Evolutionary conservation across 2,113 vertebrate genomes (phyloP), one percentile per base, ranked within the genome.

Genomic region (Tragelaphus scriptus): DNA sequence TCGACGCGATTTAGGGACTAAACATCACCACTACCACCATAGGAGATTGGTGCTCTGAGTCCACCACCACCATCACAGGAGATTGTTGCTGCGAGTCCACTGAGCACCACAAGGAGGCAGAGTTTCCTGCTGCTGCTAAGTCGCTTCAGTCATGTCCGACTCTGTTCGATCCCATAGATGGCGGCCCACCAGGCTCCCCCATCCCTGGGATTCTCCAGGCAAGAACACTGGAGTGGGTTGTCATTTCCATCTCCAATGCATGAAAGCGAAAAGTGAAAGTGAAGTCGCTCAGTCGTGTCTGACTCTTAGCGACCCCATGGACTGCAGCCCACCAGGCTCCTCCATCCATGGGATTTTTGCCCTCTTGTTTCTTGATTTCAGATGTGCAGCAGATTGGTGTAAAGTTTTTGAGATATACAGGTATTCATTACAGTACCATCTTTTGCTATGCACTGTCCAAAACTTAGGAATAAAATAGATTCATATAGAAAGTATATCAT

Each of bases 101-200:
- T 23, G 15, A 55, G 26, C 40, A 85, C 89, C 95, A 95, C 96
- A 89, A 94, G 88, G 80, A 71, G 90, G 79, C 92, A 96, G 95
- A 96, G 23, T 87, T 95, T 56, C 53, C 88, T 44, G 40, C 40
- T 44, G 40, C 40, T 44, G 40, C 40, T 44, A 44, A 44, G 40
- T 44, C 40, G 40, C 40, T 44, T 44, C 40, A 44, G 40, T 44
- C 40, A 4, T 40, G 40, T 40, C 40, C 40, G 40, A 40, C 4
- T 40, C 40, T 40, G 40, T 40, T 4, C 40, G 40, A 40, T 4
- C 40, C 40, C 40, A 40, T 40, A 40, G 40, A 40, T 4, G 40
- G 40, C 40, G 40, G 40, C 40, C 40, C 40, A 40, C 40, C 40
- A 40, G 40, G 40, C 40, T 40, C 40, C 40, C 40, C 40, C 40